Base-by-base conservation (phyloP, 2,113 vertebrate species). In the Acanthochromis polyacanthus region DNA sequence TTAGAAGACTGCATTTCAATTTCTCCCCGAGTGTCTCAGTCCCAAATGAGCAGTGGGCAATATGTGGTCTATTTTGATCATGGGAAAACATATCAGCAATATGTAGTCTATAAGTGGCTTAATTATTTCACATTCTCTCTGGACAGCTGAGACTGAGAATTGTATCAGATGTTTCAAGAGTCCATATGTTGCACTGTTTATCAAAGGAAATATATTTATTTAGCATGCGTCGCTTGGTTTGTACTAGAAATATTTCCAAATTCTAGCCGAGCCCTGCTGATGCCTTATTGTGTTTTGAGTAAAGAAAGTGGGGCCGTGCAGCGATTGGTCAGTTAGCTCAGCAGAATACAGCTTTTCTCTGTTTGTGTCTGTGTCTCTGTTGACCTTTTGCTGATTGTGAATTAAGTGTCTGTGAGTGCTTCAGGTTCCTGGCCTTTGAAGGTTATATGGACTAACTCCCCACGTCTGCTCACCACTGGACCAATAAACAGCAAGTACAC, bases 361-460 rank as follows among this genome's bases (percentile, higher is more conserved):
- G 74, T 82, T 36, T 70, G 20, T 83, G 78, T 76, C 19, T 75
- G 38, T 55, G 52, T 85, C 55, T 75, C 51, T 65, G 75, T 65
- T 90, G 89, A 92, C 91, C 91, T 92, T 91, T 91, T 78, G 75
- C 82, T 86, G 83, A 91, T 91, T 90, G 85, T 78, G 28, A 87
- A 87, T 90, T 82, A 91, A 92, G 81, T 67, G 63, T 84, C 20
- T 7, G 58, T 65, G 82, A 79, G 74, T 83, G 71, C 68, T 80
- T 78, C 60, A 50, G 65, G 73, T 87, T 70, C 57, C 72, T 81
- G 82, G 81, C 77, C 84, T 86, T 88, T 85, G 82, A 90, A 90
- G 86, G 90, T 89, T 85, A 85, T 59, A 68, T 62, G 1, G 61
- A 84, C 74, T 48, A 57, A 72, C 52, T 81, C 48, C 59, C 38